Percentiles rank a stretch among this genome's conserved stretches.
phyloP scores from a whole-genome alignment of 2,797 vertebrate species.

The Gephyroberyx darwinii region DNA sequence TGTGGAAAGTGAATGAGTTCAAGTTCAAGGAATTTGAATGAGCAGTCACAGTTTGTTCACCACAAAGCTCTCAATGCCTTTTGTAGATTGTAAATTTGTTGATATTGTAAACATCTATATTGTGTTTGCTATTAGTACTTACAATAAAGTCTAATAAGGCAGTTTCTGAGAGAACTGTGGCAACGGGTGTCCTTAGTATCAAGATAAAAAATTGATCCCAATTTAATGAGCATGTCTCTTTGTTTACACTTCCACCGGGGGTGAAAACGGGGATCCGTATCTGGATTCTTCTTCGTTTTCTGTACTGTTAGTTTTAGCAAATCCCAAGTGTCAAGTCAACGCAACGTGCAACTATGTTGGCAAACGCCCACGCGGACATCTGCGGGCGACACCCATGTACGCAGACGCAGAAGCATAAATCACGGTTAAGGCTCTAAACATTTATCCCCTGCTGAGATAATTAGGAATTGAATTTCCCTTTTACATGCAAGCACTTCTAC shows the following conservation, averaged over 20 bases:
- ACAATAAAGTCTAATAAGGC: neutral
- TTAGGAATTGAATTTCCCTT: slow-evolving; percentile 10
- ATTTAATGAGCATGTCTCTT: no score
- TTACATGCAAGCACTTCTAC: slow-evolving; percentile 6
- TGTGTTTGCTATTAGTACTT: neutral
- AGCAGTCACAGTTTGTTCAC: no score
- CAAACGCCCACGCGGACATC: no score
- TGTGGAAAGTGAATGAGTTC: neutral
- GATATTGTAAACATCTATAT: neutral
- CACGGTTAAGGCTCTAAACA: neutral
- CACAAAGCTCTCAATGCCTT: neutral
- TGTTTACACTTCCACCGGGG: no score
- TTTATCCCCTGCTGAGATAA: slow-evolving; percentile 12
- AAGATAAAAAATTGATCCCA: slow-evolving; percentile 4
- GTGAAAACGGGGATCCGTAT: no score
- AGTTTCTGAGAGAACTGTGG: neutral
- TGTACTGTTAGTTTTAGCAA: no score
- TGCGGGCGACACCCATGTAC: no score
- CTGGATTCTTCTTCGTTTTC: no score
- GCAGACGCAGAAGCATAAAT: no score
- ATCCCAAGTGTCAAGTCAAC: no score
- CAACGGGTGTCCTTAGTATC: neutral
- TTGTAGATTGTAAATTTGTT: neutral
- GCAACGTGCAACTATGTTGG: no score
- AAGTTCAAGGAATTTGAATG: neutral